phyloP scores from a whole-genome alignment of 2,888 invertebrate genomes.

The Philaethria dido region DNA sequence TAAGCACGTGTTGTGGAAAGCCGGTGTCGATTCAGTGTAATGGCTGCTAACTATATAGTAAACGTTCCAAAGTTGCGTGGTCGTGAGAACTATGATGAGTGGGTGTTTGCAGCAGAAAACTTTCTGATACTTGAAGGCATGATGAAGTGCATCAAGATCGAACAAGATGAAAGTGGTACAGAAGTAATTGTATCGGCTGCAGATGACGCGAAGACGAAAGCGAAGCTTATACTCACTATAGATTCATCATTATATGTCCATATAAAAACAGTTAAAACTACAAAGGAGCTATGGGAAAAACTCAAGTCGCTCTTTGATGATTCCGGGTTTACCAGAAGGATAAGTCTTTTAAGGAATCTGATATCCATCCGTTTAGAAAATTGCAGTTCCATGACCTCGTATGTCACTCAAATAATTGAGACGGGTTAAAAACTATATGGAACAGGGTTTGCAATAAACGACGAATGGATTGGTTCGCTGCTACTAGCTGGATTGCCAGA shows the following conservation, averaged over 20 bases:
- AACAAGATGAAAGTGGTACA: no score
- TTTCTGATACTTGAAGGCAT: background rate
- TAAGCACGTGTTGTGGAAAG: no score
- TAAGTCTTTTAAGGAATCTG: slow-evolving; percentile 15
- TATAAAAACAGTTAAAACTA: background rate
- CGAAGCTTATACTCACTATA: background rate
- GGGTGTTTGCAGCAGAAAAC: background rate
- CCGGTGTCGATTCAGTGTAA: no score
- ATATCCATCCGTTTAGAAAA: slow-evolving; percentile 17
- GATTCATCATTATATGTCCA: background rate
- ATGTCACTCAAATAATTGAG: slow-evolving; percentile 19
- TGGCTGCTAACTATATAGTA: background rate
- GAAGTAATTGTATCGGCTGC: background rate
- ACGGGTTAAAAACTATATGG: slow-evolving; percentile 16
- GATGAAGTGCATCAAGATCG: background rate
- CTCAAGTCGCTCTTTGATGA: background rate
- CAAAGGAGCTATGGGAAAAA: background rate
- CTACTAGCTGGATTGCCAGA: slow-evolving; percentile 37
- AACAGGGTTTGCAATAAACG: no score
- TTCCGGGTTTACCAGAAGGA: background rate
- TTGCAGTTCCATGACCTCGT: slow-evolving; percentile 17
- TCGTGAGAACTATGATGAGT: background rate
- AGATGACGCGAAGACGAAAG: background rate
- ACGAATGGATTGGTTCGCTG: no score
- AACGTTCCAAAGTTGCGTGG: background rate